Base-by-base conservation (phyloP, 2,888 invertebrate species). In the Pandemis cinnamomeana region DNA sequence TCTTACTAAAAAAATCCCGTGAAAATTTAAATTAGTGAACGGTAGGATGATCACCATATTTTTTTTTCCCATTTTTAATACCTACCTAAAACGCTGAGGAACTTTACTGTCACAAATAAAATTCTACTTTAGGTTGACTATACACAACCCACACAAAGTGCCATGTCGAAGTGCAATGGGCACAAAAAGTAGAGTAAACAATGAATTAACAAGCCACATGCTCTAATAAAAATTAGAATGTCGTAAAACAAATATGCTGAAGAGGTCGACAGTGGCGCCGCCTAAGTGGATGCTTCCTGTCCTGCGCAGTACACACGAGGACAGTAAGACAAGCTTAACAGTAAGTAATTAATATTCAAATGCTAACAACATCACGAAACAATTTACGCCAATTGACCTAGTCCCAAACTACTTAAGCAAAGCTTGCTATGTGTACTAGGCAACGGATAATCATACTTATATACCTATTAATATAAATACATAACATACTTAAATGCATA, bases 251-350 rank as follows among this genome's bases (percentile, higher is more conserved):
- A 67, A 68, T 69, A 72, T 63, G 63, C 48, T 68, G 20, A 53
- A 60, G 20, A 55, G 68, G 27, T 36, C 27, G 27, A 66, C 60
- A 44, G 73, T 73, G 73, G 73, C 69, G 73, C 73, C 73, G 64
- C 10, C 48, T 73, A 73, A 73, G 73, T 73, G 73, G 69, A 2
- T 36, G 66, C 58, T 73, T 73, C 73, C 73, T 67, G 58, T 13
- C 69, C 69, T 41, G 42, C 69, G 36, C 64, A 70, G 69, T 69
- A 20, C 0, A 42, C 11, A 27, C 0, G 11, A 1, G 55, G 13
- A 53, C 73, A 73, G 73, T 70, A 70, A 42, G 48, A 20, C 46
- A 46, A 5, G 46, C 5, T 44, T 10, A 7, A 8, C 44, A 7
- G 7, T 2, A 44, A 44, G 10, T 44, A 44, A 7, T 44, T 44